phyloP scores from a whole-genome alignment of 1,140 invertebrate genomes.

The Drosophila kepulauana region DNA sequence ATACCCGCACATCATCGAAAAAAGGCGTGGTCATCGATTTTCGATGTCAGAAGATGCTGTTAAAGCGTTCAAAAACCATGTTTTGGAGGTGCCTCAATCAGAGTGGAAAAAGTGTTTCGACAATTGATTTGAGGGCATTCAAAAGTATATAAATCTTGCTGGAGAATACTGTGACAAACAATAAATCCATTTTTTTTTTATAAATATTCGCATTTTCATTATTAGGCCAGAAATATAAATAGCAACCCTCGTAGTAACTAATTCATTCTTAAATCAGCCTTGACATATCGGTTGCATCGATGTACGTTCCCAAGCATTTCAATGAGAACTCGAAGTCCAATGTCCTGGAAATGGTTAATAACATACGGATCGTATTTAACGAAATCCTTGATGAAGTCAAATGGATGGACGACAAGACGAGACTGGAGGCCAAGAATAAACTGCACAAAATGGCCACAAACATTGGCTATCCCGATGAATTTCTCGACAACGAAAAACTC shows the following conservation, averaged over 20 bases:
- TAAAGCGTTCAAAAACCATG: too few species aligned
- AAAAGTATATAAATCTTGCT: too few species aligned
- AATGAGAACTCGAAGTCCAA: slow-evolving; percentile 89
- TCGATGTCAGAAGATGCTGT: too few species aligned
- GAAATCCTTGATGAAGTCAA: slow-evolving; percentile 89
- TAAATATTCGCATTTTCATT: too few species aligned
- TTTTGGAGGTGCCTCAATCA: too few species aligned
- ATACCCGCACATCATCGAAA: too few species aligned
- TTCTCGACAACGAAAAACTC: slow-evolving; percentile 90
- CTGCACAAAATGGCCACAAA: slow-evolving; percentile 90
- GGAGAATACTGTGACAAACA: too few species aligned
- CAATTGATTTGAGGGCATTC: too few species aligned
- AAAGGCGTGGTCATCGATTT: too few species aligned
- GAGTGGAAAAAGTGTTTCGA: too few species aligned
- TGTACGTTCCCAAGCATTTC: slow-evolving; percentile 91
- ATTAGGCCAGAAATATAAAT: too few species aligned
- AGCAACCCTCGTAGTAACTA: slow-evolving; percentile 27
- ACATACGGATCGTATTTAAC: slow-evolving; percentile 89
- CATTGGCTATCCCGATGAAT: slow-evolving; percentile 93
- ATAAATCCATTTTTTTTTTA: too few species aligned
- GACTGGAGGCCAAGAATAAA: slow-evolving; percentile 89
- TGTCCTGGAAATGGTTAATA: slow-evolving; percentile 93
- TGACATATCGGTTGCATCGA: slow-evolving; percentile 90
- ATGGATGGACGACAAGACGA: slow-evolving; percentile 96
- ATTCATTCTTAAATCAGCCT: slow-evolving; percentile 86